Evolutionary conservation across 2,113 vertebrate genomes (phyloP), one percentile per base, ranked within the genome.

Genomic region (Epinephelus moara): DNA sequence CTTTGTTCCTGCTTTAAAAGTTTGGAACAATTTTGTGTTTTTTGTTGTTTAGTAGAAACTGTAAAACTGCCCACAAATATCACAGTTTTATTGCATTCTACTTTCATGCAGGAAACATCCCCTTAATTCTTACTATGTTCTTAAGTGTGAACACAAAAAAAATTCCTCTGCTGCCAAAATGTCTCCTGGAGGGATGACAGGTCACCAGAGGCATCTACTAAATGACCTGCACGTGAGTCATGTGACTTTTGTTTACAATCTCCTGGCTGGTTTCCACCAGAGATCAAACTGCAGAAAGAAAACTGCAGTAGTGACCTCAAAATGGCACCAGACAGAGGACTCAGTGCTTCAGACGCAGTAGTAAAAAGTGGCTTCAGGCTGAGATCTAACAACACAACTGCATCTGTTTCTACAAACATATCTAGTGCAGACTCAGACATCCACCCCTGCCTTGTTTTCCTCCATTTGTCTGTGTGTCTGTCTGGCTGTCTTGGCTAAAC

Each of bases 381-480:
- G 53, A 14, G 49, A 19, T 67, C 70, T 14, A 40, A 60, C 61
- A 37, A 61, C 71, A 47, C 69, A 12, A 27, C 40, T 45, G 42
- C 42, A 45, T 45, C 42, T 45, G 42, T 45, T 45, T 45, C 42
- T 37, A 45, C 66, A 47, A 4, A 79, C 23, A 0, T 0, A 55
- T 25, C 50, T 30, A 14, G 25, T 27, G 68, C 78, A 71, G 53
- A 64, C 76, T 33, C 76, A 80, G 81, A 80, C 79, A 1, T 68
- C 37, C 66, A 66, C 0, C 40, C 70, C 50, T 1, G 60, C 55
- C 74, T 45, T 66, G 56, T 78, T 64, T 59, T 12, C 50, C 27
- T 71, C 18, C 13, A 4, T 62, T 8, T 4, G 80, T 75, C 53
- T 30, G 74, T 30, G 45, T 78, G 75, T 52, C 72, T 21, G 68